Percentiles rank a stretch among this genome's conserved stretches.
Conservation (phyloP, 2,797 vertebrate species). For the Crocidura indochinensis region DNA sequence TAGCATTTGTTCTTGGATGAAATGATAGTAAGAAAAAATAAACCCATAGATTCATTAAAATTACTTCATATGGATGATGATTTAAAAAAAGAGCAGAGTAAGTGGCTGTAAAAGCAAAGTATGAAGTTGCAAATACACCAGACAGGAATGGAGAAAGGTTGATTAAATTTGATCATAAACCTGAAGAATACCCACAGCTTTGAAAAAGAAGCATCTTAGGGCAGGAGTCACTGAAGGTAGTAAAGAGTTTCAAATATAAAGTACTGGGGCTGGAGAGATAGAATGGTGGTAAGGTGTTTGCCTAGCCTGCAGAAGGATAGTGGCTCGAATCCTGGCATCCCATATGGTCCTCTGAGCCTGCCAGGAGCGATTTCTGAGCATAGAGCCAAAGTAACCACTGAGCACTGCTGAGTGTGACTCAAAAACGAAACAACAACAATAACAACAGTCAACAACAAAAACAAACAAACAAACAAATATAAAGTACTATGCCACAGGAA, state of each 20-base stretch:
- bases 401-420: too few species aligned
- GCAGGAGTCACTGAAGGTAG: background rate
- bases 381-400: too few species aligned
- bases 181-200: background rate
- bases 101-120: too few species aligned
- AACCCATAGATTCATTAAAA: background rate
- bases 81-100: too few species aligned
- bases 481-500: fast-evolving
- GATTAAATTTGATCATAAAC: background rate
- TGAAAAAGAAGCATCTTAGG: background rate
- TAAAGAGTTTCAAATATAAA: background rate
- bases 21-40: background rate
- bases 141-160: fast-evolving
- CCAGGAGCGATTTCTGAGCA: too few species aligned
- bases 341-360: too few species aligned
- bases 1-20: background rate
- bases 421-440: too few species aligned
- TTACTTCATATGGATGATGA: background rate
- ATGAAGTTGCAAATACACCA: too few species aligned
- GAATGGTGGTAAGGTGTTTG: too few species aligned
- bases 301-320: too few species aligned
- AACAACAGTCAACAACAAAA: too few species aligned
- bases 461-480: background rate
- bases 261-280: background rate
- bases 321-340: too few species aligned